Percentiles rank a stretch among this genome's conserved stretches.
These are phyloP conservation scores for Eupithecia exiguata DNA, from an alignment of 2,888 invertebrate species.

Conservation along the genomic window DNA sequence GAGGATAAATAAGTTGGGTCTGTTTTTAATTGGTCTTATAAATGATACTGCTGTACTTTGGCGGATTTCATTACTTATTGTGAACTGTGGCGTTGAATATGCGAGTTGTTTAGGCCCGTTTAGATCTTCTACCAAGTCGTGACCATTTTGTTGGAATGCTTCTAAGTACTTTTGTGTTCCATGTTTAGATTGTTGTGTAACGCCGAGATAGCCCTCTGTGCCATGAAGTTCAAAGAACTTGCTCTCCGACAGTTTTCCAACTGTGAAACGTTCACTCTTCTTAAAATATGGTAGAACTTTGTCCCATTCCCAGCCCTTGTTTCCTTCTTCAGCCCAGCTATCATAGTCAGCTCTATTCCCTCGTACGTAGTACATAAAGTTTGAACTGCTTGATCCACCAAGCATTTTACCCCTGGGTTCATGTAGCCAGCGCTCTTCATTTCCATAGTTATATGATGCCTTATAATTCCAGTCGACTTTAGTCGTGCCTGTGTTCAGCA, in stretches of 20 bases:
- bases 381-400: conserved; percentile 86
- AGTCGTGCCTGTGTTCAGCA: conserved; percentile 39
- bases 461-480: conserved; percentile 50
- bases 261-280: conserved; percentile 47
- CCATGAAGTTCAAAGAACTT: conserved; percentile 34
- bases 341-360: conserved; percentile 86
- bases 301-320: conserved; percentile 64
- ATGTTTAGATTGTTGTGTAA: conserved; percentile 36
- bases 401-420: conserved; percentile 85
- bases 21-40: conserved; percentile 48
- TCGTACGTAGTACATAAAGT: conserved; percentile 86
- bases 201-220: conserved; percentile 41
- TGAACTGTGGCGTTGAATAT: conserved; percentile 46
- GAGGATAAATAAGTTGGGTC: conserved; percentile 50
- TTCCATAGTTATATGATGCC: not conserved
- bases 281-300: conserved; percentile 52
- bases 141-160: conserved; percentile 42
- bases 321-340: conserved; percentile 81
- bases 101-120: conserved; percentile 53
- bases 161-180: conserved; percentile 29
- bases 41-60: conserved; percentile 52
- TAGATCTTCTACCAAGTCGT: conserved; percentile 45
- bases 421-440: conserved; percentile 14
- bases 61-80: conserved; percentile 43
- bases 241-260: conserved; percentile 25